Percentiles rank a stretch among this genome's conserved stretches.
phyloP scores from a whole-genome alignment of 2,888 invertebrate species.

The Agriopis marginaria region DNA sequence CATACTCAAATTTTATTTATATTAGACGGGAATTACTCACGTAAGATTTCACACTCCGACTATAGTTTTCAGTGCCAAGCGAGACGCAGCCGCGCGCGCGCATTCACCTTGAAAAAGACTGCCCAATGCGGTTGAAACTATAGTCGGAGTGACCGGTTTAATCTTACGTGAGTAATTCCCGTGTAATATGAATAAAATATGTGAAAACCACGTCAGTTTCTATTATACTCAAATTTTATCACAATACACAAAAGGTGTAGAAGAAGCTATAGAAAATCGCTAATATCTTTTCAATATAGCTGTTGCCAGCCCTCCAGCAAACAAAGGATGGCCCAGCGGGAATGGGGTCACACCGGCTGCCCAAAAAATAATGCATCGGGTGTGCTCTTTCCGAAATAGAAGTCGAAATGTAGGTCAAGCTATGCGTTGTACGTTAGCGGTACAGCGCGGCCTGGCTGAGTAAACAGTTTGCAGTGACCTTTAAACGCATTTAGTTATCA shows the following conservation, averaged over 20 bases:
- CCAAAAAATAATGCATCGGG: constrained; percentile 80
- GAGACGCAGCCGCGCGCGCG: too few species aligned
- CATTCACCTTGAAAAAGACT: too few species aligned
- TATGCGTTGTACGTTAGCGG: constrained; percentile 57
- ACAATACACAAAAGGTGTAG: constrained; percentile 15
- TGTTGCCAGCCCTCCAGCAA: constrained; percentile 28
- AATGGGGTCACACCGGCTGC: constrained; percentile 74
- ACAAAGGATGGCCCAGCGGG: constrained; percentile 46
- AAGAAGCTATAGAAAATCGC: constrained; percentile 24
- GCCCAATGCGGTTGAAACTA: too few species aligned
- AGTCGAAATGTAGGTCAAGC: constrained; percentile 75
- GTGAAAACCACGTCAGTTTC: too few species aligned
- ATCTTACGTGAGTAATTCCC: too few species aligned
- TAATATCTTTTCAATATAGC: constrained; percentile 33
- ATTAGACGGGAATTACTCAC: too few species aligned
- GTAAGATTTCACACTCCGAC: too few species aligned
- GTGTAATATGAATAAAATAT: too few species aligned
- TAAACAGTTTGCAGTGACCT: neutral
- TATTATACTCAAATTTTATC: constrained; percentile 3
- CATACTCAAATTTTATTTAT: too few species aligned
- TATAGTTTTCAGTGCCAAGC: too few species aligned
- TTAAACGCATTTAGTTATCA: neutral
- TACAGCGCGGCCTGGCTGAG: neutral
- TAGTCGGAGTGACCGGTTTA: too few species aligned
- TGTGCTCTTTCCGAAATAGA: constrained; percentile 80